These are phyloP conservation scores for Campoplex capitator DNA, from an alignment of 2,888 invertebrate genomes.

Conservation along the genomic window DNA sequence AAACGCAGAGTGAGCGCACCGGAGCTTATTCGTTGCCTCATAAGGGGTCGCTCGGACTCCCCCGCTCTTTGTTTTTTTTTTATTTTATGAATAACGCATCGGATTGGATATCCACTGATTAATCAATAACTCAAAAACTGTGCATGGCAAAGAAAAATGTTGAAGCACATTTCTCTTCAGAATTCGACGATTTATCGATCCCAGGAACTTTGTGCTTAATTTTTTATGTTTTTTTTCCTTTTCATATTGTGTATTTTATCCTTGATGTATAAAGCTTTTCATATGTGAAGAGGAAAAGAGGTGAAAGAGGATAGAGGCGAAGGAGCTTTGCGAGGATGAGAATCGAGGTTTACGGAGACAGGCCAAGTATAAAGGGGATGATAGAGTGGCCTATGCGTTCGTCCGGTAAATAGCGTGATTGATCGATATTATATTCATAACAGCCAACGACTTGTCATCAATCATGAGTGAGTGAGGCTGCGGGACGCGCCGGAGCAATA, in stretches of 20 bases:
- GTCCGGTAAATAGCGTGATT: constrained; percentile 83
- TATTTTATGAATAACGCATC: background rate
- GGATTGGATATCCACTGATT: background rate
- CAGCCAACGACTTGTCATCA: constrained; percentile 83
- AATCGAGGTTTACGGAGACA: constrained; percentile 60
- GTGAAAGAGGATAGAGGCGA: constrained; percentile 46
- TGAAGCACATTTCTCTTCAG: background rate
- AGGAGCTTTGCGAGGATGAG: constrained; percentile 62
- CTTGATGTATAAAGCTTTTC: background rate
- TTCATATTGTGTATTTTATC: background rate
- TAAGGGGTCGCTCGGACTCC: background rate
- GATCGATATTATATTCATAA: constrained; percentile 84
- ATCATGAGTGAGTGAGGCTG: constrained; percentile 69
- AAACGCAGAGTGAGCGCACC: background rate
- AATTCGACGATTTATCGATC: background rate
- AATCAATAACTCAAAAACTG: background rate
- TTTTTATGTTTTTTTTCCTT: constrained; percentile 27
- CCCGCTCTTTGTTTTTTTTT: background rate
- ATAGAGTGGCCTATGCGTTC: constrained; percentile 83
- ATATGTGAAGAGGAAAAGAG: constrained; percentile 33
- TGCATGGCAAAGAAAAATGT: background rate
- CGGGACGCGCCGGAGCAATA: constrained; percentile 60
- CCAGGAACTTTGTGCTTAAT: constrained; percentile 10
- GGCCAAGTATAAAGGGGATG: constrained; percentile 76
- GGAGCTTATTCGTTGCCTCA: background rate